Conservation (phyloP, 2,797 vertebrate genomes). For the Avahi laniger region DNA sequence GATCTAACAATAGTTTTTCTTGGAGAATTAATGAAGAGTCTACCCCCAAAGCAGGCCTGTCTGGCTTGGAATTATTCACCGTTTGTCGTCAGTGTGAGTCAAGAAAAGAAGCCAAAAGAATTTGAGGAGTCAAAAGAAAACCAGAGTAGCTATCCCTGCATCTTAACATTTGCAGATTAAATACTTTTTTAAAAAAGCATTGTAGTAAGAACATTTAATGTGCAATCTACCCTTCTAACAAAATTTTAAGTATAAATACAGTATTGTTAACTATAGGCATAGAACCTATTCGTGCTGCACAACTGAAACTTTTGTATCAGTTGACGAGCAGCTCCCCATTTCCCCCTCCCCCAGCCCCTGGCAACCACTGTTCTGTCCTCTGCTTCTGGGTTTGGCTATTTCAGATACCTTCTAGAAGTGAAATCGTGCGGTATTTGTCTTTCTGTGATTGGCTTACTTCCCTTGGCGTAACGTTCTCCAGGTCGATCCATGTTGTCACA, state of each 20-base stretch:
- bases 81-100: not conserved
- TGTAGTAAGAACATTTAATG: not conserved
- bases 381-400: not conserved
- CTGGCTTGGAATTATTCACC: slow-evolving; percentile 36
- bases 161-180: not conserved
- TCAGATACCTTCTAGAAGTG: not conserved
- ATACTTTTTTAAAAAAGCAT: not conserved
- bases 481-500: not conserved
- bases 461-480: not conserved
- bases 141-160: not conserved
- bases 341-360: not conserved
- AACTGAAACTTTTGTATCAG: not conserved
- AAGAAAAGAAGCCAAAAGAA: slow-evolving; percentile 15
- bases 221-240: not conserved
- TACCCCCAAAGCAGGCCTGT: not conserved
- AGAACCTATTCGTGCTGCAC: not conserved
- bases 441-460: not conserved
- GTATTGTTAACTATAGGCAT: not conserved
- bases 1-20: not conserved
- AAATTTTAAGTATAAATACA: not conserved
- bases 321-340: not conserved
- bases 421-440: not conserved
- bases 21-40: not conserved
- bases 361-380: not conserved
- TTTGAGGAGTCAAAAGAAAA: slow-evolving; percentile 11